These are phyloP conservation scores for Lagopus muta DNA, from an alignment of 2,113 vertebrate species.

Conservation along the genomic window DNA sequence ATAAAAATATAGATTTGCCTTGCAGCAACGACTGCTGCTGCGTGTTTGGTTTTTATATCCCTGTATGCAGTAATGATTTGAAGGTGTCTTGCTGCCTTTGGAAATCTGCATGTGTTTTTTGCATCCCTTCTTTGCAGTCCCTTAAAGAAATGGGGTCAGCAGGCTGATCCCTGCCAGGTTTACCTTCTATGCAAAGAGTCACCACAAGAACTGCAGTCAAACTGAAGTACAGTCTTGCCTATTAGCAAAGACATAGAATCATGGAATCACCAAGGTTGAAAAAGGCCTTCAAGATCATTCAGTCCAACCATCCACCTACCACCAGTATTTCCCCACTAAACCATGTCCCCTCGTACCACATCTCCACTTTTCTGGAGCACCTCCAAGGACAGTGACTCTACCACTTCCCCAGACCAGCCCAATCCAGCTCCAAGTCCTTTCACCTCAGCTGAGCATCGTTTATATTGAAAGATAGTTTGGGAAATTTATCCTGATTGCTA, in stretches of 20 bases:
- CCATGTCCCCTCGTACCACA: too few relatives aligned
- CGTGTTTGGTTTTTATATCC: conserved; percentile 23
- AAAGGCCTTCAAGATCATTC: too few relatives aligned
- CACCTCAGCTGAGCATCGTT: not conserved
- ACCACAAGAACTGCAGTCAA: not conserved
- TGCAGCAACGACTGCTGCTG: conserved; percentile 11
- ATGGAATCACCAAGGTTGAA: too few relatives aligned
- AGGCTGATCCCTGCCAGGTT: not conserved
- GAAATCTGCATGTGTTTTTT: not conserved
- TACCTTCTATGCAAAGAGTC: not conserved
- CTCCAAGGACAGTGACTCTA: too few relatives aligned
- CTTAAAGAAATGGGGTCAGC: not conserved
- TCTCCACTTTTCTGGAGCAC: too few relatives aligned
- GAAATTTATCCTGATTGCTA: not conserved
- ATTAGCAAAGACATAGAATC: not conserved
- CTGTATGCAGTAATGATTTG: conserved; percentile 3
- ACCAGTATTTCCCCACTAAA: too few relatives aligned
- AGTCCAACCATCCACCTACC: too few relatives aligned
- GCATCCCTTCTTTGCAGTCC: not conserved
- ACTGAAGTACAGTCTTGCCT: not conserved
- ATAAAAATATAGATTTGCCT: conserved; percentile 28
- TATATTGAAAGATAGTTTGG: not conserved
- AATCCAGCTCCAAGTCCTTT: not conserved
- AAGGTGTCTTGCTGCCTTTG: conserved; percentile 21
- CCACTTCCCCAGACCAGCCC: too few relatives aligned